Evolutionary conservation across 2,888 invertebrate genomes (phyloP).

Genomic region (Thera obeliscata): DNA sequence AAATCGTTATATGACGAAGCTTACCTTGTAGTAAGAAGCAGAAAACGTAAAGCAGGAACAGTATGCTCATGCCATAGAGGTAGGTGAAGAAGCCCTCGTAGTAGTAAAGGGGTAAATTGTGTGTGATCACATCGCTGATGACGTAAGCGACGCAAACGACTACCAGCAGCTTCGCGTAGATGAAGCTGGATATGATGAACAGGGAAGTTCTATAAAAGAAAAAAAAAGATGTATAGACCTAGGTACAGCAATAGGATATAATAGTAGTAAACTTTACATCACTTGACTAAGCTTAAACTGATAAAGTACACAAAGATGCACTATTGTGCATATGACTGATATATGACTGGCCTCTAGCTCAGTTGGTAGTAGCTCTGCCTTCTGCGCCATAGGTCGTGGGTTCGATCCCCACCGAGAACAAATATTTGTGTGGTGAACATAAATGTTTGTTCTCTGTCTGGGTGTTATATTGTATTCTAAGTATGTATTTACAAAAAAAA

Average conservation of each 20-base stretch:
- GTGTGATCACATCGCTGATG: constrained; percentile 96
- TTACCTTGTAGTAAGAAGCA: constrained; percentile 94
- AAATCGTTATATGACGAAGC: constrained; percentile 39
- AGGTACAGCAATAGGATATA: neutral
- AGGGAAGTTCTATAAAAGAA: constrained; percentile 92
- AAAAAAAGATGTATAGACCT: constrained; percentile 19
- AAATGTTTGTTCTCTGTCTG: no score
- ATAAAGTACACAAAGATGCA: no score
- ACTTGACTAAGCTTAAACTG: no score
- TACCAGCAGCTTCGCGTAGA: constrained; percentile 97
- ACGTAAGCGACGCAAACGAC: constrained; percentile 97
- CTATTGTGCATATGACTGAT: no score
- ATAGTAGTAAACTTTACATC: no score
- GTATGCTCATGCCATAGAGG: constrained; percentile 95
- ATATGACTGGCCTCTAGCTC: no score
- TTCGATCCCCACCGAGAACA: no score
- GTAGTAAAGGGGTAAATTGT: constrained; percentile 95
- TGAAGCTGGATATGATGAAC: constrained; percentile 97
- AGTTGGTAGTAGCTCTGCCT: no score
- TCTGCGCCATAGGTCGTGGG: no score
- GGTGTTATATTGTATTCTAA: no score
- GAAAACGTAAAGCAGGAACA: constrained; percentile 96
- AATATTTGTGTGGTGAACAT: no score
- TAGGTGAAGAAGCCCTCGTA: constrained; percentile 98
- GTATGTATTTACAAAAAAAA: no score